These are phyloP conservation scores for Atherinosoma microstoma DNA, from an alignment of 2,797 vertebrate species.

Conservation along the genomic window DNA sequence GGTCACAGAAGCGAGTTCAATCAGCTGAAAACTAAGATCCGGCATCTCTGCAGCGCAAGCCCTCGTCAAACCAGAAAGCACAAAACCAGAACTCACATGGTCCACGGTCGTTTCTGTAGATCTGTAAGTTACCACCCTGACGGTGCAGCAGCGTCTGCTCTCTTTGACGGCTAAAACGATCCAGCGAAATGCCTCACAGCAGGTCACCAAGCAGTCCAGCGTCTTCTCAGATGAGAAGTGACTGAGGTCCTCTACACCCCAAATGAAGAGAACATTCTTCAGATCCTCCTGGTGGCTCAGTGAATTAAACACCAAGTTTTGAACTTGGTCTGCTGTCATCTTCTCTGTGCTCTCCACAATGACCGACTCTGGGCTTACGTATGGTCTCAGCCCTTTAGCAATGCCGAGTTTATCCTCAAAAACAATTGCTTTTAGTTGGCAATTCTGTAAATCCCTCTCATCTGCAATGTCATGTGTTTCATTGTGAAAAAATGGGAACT, in stretches of 20 bases:
- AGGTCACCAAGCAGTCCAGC: constrained; percentile 79
- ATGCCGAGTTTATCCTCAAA: constrained; percentile 88
- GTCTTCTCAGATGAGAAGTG: constrained; percentile 73
- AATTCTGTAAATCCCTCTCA: constrained; percentile 19
- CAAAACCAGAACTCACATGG: constrained; percentile 86
- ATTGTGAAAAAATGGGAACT: constrained; percentile 85
- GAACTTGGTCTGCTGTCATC: constrained; percentile 41
- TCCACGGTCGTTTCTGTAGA: constrained; percentile 82
- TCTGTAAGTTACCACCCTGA: constrained; percentile 87
- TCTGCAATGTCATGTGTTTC: constrained; percentile 64
- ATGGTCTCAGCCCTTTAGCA: constrained; percentile 76
- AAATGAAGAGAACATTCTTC: constrained; percentile 84
- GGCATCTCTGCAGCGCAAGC: constrained; percentile 82
- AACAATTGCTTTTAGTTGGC: constrained; percentile 80
- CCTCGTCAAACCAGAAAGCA: constrained; percentile 86
- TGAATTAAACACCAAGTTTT: constrained; percentile 55
- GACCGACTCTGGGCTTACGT: constrained; percentile 75
- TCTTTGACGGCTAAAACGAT: constrained; percentile 83
- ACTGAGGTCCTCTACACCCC: constrained; percentile 83
- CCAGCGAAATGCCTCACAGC: constrained; percentile 86
- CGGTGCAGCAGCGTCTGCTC: constrained; percentile 42
- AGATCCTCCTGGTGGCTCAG: constrained; percentile 57
- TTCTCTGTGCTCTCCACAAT: constrained; percentile 47
- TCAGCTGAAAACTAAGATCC: constrained; percentile 79
- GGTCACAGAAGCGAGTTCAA: constrained; percentile 82